Evolutionary conservation across 2,113 vertebrate genomes (phyloP).

Genomic region (Brevimyrus niger): DNA sequence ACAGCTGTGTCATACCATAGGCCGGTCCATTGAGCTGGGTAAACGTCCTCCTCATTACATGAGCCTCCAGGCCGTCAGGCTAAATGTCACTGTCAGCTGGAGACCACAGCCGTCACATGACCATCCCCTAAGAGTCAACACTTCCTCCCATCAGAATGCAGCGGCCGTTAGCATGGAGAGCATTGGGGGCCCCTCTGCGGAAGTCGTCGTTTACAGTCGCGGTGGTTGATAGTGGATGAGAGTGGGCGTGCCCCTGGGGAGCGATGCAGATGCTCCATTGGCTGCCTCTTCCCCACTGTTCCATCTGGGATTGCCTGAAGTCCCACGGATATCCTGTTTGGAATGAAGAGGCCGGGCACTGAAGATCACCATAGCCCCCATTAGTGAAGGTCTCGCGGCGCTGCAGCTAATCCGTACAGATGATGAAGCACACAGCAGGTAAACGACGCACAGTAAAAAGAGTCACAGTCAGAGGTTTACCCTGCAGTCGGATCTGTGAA

Average conservation of each 20-base stretch:
- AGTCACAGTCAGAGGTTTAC: not conserved
- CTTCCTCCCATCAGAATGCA: not conserved
- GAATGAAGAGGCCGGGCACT: not conserved
- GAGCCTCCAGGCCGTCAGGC: not conserved
- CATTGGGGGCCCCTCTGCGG: not conserved
- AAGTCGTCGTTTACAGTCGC: not conserved
- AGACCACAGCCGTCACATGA: not conserved
- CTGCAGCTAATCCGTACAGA: not conserved
- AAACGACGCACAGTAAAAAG: not conserved
- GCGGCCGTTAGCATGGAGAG: constrained; percentile 10
- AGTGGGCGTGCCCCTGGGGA: constrained; percentile 16
- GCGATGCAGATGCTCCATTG: constrained; percentile 9
- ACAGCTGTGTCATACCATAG: not conserved
- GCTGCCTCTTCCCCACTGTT: not conserved
- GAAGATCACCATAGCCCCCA: not conserved
- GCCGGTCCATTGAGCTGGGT: not conserved
- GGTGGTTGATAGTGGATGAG: constrained; percentile 13
- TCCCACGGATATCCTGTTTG: constrained; percentile 6
- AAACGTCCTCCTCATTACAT: not conserved
- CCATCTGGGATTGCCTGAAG: not conserved
- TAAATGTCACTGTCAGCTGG: not conserved
- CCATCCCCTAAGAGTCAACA: not conserved
- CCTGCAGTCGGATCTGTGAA: not conserved
- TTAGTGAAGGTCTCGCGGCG: not conserved
- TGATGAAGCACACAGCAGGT: not conserved